Evolutionary conservation across 2,888 invertebrate species (phyloP), one percentile per base, ranked within the genome.

Genomic region (Acleris literana): DNA sequence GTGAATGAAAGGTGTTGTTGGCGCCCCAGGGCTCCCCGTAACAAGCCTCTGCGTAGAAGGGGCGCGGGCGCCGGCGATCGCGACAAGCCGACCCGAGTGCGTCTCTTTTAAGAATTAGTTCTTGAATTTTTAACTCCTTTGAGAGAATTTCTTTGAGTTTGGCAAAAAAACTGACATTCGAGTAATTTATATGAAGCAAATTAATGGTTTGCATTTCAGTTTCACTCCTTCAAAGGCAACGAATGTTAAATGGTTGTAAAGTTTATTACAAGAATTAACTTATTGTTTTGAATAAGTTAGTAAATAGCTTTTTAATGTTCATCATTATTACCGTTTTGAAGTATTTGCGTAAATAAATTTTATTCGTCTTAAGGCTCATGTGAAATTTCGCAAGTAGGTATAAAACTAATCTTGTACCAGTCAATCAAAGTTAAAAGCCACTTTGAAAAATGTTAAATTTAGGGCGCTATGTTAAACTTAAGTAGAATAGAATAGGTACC

Each of bases 11-110:
- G 70, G 73, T 65, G 78, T 74, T 72, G 78, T 76, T 74, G 77
- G 74, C 85, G 89, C 90, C 85, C 83, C 86, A 80, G 88, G 91
- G 87, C 81, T 80, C 80, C 71, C 73, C 72, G 82, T 90, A 90
- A 91, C 87, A 87, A 91, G 88, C 73, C 78, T 75, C 76, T 74
- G 78, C 79, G 77, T 75, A 80, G 85, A 82, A 82, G 80, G 79
- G 78, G 78, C 81, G 79, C 74, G 79, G 78, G 78, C 81, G 79
- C 74, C 80, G 78, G 78, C 77, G 77, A 83, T 81, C 80, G 84
- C 78, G 78, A 78, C 77, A 79, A 81, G 81, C 82, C 72, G 76
- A 77, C 78, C 76, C 76, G 77, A 79, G 77, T 73, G 75, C 73
- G 77, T 75, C 78, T 83, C 79, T 84, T 84, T 80, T 79, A 79